Evolutionary conservation across 2,888 invertebrate species (phyloP).

Genomic region (Aromia moschata): DNA sequence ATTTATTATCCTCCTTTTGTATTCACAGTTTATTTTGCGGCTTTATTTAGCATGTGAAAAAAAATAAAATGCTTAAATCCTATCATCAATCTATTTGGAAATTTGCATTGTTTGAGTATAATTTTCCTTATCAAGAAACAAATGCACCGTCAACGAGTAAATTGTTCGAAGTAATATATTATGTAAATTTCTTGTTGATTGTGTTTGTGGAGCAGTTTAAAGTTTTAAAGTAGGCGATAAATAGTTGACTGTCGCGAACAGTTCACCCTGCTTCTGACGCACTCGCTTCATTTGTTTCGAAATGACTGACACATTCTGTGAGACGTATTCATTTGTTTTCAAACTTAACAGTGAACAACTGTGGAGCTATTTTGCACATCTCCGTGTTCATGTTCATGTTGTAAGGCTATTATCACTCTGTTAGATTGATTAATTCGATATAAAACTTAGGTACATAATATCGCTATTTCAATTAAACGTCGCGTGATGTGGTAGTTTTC

Average conservation of each 20-base stretch:
- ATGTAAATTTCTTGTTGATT: conserved; percentile 38
- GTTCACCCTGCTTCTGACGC: conserved; percentile 41
- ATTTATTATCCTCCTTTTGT: no score
- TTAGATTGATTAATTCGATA: conserved; percentile 28
- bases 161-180: conserved; percentile 36
- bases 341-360: conserved; percentile 19
- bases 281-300: conserved; percentile 45
- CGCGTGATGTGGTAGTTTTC: conserved; percentile 20
- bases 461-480: conserved; percentile 23
- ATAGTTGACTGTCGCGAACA: conserved; percentile 48
- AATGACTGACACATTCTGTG: conserved; percentile 41
- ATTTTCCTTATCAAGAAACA: background rate
- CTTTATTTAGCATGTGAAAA: no score
- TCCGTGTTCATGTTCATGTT: conserved; percentile 14
- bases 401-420: conserved; percentile 20
- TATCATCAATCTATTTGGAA: background rate
- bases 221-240: conserved; percentile 48
- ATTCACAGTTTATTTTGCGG: no score
- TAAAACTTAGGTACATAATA: conserved; percentile 21
- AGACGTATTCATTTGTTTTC: conserved; percentile 38
- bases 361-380: conserved; percentile 19
- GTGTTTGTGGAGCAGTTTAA: conserved; percentile 39
- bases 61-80: background rate
- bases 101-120: background rate
- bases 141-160: background rate